Conservation (phyloP, 2,113 vertebrate species). For the Thinocorus orbignyianus region DNA sequence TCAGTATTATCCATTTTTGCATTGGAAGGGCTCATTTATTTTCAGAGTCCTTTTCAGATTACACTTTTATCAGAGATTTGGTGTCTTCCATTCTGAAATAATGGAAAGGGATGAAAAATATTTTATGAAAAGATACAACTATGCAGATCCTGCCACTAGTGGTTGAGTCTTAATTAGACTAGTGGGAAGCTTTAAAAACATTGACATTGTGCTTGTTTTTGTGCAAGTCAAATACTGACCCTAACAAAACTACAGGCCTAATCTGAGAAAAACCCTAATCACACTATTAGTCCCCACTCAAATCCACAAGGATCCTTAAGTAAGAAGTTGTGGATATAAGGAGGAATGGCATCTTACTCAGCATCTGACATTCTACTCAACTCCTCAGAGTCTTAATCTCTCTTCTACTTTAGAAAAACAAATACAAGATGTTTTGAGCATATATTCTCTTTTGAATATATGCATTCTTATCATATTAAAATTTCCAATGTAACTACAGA, state of each 20-base stretch:
- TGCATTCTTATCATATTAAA: neutral
- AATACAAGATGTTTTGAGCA: neutral
- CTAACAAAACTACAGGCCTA: slow-evolving; percentile 9
- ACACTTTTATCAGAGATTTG: neutral
- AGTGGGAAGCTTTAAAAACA: neutral
- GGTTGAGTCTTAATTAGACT: neutral
- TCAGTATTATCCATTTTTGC: neutral
- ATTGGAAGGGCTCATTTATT: neutral
- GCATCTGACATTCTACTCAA: neutral
- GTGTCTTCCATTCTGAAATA: neutral
- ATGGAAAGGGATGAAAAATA: neutral
- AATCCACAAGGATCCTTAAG: slow-evolving; percentile 27
- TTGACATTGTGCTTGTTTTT: slow-evolving; percentile 33
- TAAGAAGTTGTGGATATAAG: slow-evolving; percentile 6
- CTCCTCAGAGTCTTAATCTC: neutral
- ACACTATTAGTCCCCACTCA: slow-evolving; percentile 20
- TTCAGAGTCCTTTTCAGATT: neutral
- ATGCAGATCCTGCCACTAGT: neutral
- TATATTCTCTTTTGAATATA: neutral
- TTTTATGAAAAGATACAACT: neutral
- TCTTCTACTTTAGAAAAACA: neutral
- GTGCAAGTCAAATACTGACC: neutral
- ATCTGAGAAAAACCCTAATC: neutral
- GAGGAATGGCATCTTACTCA: slow-evolving; percentile 23
- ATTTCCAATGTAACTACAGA: neutral